Base-by-base conservation (phyloP, 2,797 vertebrate genomes). In the Neomorphus geoffroyi region DNA sequence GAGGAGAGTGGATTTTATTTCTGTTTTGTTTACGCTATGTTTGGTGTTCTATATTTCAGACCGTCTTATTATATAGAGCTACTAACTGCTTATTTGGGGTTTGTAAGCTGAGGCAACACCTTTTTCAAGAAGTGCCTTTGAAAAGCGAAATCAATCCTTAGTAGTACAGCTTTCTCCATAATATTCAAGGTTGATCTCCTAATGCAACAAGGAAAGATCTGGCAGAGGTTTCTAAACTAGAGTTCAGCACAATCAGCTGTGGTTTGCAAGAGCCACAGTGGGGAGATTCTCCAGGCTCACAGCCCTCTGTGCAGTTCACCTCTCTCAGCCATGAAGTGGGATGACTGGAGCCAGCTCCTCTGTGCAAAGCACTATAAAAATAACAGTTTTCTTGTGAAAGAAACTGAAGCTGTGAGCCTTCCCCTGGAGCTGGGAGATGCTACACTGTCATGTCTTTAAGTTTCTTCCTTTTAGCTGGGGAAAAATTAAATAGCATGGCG, bases 61-160 rank as follows among this genome's bases (percentile, higher is more conserved):
- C 61, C 26, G 0, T 87, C 79, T 81, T 13, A 11, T 58, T 88
- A 67, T 64, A 32, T 39, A 61, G 32, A 95, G 51, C 73, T 83
- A 18, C 46, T 80, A 64, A 46, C 43, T 85, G 82, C 85, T 77
- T 8, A 11, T 92, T 86, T 88, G 65, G 80, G 90, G 72, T 77
- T 95, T 77, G 78, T 48, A 74, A 75, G 79, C 85, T 46, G 37
- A 51, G 92, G 43, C 82, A 81, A 80, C 83, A 60, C 67, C 85
- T 89, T 65, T 67, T 69, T 32, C 39, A 57, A 77, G 66, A 57
- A 75, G 48, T 6, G 39, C n/a, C 50, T 93, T 81, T 39, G 80
- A 71, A 64, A 80, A 79, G 58, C 50, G 13, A 43, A 78, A 41
- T 24, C 8, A 23, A 7, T 4, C 41, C 22, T 7, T 57, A 18